Base-by-base conservation (phyloP, 2,888 invertebrate genomes). In the Hecatera dysodea region DNA sequence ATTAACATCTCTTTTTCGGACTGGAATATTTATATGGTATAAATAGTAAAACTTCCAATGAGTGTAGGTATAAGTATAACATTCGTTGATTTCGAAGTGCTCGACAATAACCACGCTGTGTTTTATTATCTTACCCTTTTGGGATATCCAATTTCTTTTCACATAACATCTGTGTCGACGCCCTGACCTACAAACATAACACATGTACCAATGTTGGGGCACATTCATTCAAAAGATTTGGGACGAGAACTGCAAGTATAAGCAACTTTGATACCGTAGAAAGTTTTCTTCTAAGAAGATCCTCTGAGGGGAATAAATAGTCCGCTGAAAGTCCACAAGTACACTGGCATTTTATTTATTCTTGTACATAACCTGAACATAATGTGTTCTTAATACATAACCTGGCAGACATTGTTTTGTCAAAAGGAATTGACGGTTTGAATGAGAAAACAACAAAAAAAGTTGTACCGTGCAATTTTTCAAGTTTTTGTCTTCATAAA, bases 151-250 rank as follows among this genome's bases (percentile, higher is more conserved):
- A 29, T 39, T 22, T n/a, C 15, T 42, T 12, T 50, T 52, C 42
- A 33, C 1, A 24, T 24, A 42, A 39, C 66, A 66, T 67, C 66
- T 33, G 42, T 42, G 12, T 27, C 22, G 22, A 22, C n/a, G 22
- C 22, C 15, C 2, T 39, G 27, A 65, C 29, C 11, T 50, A 50
- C 42, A 60, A 19, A 52, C 19, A 60, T 83, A 84, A 86, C 15
- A 66, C 36, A 61, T 57, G 27, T 42, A 27, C 19, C 15, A 36
- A 29, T 42, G 24, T 27, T 7, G 48, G 42, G 36, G 59, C 39
- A 55, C 50, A 52, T 52, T 27, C 29, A 53, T 61, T 65, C 27
- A 22, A 17, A 59, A 24, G 62, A 53, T 57, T 62, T 39, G 27
- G 17, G 24, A 44, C 4, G 9, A 50, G 15, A 62, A 17, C 17